Base-by-base conservation (phyloP, 2,113 vertebrate genomes). In the Pelodiscus sinensis region DNA sequence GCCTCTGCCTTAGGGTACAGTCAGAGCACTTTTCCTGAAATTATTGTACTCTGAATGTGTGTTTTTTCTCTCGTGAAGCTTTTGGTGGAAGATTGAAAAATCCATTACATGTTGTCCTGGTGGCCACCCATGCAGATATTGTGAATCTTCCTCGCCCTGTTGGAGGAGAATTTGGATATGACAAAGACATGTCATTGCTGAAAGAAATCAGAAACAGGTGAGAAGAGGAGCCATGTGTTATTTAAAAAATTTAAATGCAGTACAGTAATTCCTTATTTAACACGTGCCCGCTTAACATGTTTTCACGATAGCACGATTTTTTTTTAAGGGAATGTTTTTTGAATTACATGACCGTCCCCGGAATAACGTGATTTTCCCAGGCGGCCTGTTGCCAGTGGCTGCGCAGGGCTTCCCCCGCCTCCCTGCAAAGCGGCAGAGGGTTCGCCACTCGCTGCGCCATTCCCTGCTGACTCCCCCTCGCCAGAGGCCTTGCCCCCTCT, bases 91-190 rank as follows among this genome's bases (percentile, higher is more conserved):
- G 98, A 93, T 98, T 99, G 92, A 99, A 98, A 95, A 98, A 97
- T 94, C 99, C 99, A 2, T 97, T 99, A 4, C 75, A 31, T 8
- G 99, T 99, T 55, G 98, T 99, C 81, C 94, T 99, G 96, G 99
- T 99, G 56, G 99, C 98, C 56, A 99, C 99, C 0, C 99, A 99
- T 22, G 99, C 99, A 2, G 99, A 99, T 92, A 99, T 99, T 84
- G 98, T 99, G 27, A 99, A 99, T 50, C 97, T 99, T 35, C 99
- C 99, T 79, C 98, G 99, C 56, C 97, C 98, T 2, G 98, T 98
- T 15, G 99, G 98, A 19, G 99, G 99, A 95, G 99, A 99, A 94
- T 99, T 99, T 96, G 98, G 94, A 84, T 99, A 99, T 84, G 98
- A 99, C 97, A 99, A 99, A 94, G 99, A 99, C 86, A 96, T 93